Base-by-base conservation (phyloP, 2,113 vertebrate genomes). In the Jaculus jaculus region DNA sequence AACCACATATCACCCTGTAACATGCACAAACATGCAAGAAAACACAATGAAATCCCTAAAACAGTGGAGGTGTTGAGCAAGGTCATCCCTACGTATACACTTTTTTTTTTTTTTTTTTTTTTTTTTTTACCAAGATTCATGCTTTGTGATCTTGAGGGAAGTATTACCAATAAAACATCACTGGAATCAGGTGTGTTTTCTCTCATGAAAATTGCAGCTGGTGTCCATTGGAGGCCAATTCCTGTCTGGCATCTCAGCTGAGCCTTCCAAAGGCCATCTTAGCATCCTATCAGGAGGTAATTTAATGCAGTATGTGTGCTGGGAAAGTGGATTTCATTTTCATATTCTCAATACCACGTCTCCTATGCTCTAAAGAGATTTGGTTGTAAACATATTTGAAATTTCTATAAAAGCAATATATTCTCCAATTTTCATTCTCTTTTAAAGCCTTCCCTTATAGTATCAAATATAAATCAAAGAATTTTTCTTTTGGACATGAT, bases 381-480 rank as follows among this genome's bases (percentile, higher is more conserved):
- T 37, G 42, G 17, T 5, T 75, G 20, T 84, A 65, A 68, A 7
- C 2, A 47, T 1, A 73, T 84, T 87, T 93, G n/a, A 89, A 89
- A 69, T 1, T 9, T 82, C 8, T 85, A 69, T 26, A 69, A 89
- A 83, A 73, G 12, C 2, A n/a, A 88, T 71, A 34, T 74, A 6
- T 58, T 60, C 37, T 10, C 12, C 6, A 21, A 0, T 23, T 74
- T 17, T 74, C 28, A n/a, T 82, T 80, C 89, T 86, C 20, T 81
- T 86, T 93, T 17, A 89, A 89, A 84, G 0, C 71, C 84, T 80
- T 0, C 1, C 26, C 7, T 60, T 93, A 37, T 16, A 84, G 4
- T 42, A 78, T 66, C 32, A 80, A 88, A 89, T 13, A 91, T 68
- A 86, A 91, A 73, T 86, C 17, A 91, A 89, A 84, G 5, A 89